A percentile compares a stretch with the other conserved stretches of the same genome.
Evolutionary conservation across 1,140 invertebrate genomes (phyloP).

Genomic region (Plodia interpunctella): DNA sequence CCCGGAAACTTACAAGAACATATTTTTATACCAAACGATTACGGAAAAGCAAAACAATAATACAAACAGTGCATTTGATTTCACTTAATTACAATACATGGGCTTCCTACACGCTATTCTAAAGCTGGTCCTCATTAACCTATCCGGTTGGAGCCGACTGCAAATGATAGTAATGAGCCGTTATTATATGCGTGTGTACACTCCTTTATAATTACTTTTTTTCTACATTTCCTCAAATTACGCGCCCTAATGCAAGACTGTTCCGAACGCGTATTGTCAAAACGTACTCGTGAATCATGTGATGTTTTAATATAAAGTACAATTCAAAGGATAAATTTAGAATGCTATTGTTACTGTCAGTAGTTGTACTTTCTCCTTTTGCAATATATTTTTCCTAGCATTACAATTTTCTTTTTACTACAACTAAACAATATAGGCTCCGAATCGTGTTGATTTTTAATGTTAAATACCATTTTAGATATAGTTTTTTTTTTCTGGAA

Average conservation of each 20-base stretch:
- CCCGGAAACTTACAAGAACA: too few relatives aligned
- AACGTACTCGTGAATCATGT: not conserved
- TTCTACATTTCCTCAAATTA: conserved; percentile 53
- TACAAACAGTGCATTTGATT: not conserved
- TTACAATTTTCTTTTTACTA: too few relatives aligned
- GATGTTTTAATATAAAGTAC: too few relatives aligned
- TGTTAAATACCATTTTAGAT: too few relatives aligned
- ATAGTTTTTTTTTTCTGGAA: too few relatives aligned
- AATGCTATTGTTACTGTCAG: too few relatives aligned
- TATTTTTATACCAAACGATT: not conserved
- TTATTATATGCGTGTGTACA: conserved; percentile 45
- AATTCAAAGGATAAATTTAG: too few relatives aligned
- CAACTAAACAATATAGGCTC: too few relatives aligned
- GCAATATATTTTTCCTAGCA: too few relatives aligned
- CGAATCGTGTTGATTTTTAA: too few relatives aligned
- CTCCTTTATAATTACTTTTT: conserved; percentile 61
- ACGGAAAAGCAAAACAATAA: not conserved
- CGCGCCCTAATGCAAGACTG: conserved; percentile 19
- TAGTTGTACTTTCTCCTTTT: too few relatives aligned
- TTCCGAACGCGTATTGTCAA: not conserved
- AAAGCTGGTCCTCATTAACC: conserved; percentile 34
- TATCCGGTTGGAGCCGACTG: conserved; percentile 18
- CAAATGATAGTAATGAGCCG: conserved; percentile 48
- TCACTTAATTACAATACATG: conserved; percentile 3
- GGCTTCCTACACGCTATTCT: conserved; percentile 14